These are phyloP conservation scores for Danionella dracula DNA, from an alignment of 2,797 vertebrate species.

Conservation along the genomic window DNA sequence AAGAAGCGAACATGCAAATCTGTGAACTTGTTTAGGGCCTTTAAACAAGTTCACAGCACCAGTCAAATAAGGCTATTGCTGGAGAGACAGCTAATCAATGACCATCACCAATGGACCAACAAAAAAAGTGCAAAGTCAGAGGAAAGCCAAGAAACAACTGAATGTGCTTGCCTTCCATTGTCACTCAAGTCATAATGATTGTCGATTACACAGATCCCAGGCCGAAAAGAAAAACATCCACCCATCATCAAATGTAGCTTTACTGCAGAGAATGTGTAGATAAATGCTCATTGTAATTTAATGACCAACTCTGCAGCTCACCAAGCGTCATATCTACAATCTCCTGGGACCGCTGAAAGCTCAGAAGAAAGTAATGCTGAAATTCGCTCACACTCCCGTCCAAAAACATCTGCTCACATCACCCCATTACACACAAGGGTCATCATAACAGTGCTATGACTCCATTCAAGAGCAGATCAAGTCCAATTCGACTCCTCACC, in stretches of 20 bases:
- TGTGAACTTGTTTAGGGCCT: not conserved
- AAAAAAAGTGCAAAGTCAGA: not conserved
- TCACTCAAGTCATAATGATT: not conserved
- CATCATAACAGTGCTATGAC: not conserved
- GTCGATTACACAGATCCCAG: not conserved
- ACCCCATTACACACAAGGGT: constrained; percentile 10
- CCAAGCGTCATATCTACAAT: no score
- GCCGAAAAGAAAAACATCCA: not conserved
- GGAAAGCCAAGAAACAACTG: not conserved
- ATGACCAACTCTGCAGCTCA: not conserved
- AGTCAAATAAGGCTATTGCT: not conserved
- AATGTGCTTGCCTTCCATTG: not conserved
- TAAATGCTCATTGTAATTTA: constrained; percentile 3
- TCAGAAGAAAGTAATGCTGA: constrained; percentile 12
- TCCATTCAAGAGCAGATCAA: not conserved
- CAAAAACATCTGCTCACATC: constrained; percentile 14
- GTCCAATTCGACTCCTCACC: not conserved
- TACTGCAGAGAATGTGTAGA: not conserved
- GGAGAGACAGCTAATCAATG: not conserved
- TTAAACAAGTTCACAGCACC: no score
- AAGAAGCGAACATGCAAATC: no score
- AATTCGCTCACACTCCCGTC: not conserved
- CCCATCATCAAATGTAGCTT: not conserved
- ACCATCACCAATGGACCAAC: not conserved
- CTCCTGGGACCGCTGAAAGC: not conserved